A percentile compares a stretch with the other conserved stretches of the same genome.
These are phyloP conservation scores for Potamarius usumacintae DNA, from an alignment of 2,113 vertebrate genomes.

Conservation along the genomic window DNA sequence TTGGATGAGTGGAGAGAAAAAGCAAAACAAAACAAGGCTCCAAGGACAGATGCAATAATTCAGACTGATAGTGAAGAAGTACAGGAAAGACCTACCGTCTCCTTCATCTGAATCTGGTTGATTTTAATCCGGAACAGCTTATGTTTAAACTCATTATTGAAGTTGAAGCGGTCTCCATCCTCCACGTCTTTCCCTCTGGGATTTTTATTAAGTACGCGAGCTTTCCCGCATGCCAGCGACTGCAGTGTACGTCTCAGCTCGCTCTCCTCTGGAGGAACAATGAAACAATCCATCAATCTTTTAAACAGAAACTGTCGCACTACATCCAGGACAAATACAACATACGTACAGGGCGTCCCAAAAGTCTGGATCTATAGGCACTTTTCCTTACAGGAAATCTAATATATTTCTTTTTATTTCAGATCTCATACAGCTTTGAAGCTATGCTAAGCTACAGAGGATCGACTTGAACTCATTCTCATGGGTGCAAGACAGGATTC, in stretches of 20 bases:
- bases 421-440: too few relatives aligned
- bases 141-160: slow-evolving; percentile 97
- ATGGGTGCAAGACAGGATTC: too few relatives aligned
- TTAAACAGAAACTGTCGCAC: not conserved
- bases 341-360: too few relatives aligned
- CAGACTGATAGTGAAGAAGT: not conserved
- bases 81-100: slow-evolving; percentile 78
- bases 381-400: too few relatives aligned
- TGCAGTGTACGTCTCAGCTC: slow-evolving; percentile 94
- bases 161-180: slow-evolving; percentile 96
- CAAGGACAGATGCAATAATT: not conserved
- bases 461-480: too few relatives aligned
- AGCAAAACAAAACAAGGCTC: not conserved
- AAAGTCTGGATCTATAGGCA: too few relatives aligned
- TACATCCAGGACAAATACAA: not conserved
- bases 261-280: slow-evolving; percentile 82
- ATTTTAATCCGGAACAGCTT: slow-evolving; percentile 99
- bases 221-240: slow-evolving; percentile 95
- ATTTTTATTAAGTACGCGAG: slow-evolving; percentile 91
- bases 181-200: slow-evolving; percentile 98
- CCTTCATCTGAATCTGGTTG: slow-evolving; percentile 99
- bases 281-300: not conserved
- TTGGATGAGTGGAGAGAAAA: not conserved
- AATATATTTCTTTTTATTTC: too few relatives aligned
- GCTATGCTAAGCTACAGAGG: too few relatives aligned